These are phyloP conservation scores for Narcine bancroftii DNA, from an alignment of 2,113 vertebrate genomes.

Conservation along the genomic window DNA sequence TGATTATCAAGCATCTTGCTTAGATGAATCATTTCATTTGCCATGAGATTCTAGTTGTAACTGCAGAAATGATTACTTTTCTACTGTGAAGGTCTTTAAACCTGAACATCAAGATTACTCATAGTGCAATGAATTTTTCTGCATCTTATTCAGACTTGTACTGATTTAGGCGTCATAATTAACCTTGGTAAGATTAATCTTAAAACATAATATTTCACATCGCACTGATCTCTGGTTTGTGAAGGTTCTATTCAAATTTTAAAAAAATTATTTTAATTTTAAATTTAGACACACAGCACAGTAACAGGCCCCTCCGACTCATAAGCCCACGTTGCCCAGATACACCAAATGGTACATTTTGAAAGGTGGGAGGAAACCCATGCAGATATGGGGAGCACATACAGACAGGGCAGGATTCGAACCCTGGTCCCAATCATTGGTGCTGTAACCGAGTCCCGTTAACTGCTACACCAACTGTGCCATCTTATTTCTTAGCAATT, in stretches of 20 bases:
- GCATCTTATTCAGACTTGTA: conserved; percentile 19
- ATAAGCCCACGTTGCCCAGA: too few relatives aligned
- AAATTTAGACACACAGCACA: too few relatives aligned
- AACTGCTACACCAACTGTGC: too few relatives aligned
- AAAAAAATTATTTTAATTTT: too few relatives aligned
- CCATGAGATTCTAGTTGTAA: neutral
- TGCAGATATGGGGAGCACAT: too few relatives aligned
- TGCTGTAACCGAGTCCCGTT: too few relatives aligned
- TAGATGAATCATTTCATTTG: neutral
- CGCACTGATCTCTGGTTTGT: neutral
- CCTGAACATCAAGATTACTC: conserved; percentile 5
- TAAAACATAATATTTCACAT: conserved; percentile 9
- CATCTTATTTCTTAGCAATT: neutral
- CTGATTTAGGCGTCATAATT: neutral
- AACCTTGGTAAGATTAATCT: conserved; percentile 30
- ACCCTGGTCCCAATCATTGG: too few relatives aligned
- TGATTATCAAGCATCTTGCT: neutral
- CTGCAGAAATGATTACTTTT: neutral
- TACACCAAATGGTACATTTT: too few relatives aligned
- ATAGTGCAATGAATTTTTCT: neutral
- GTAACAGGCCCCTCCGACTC: too few relatives aligned
- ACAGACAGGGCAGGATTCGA: too few relatives aligned
- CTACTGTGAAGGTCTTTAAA: neutral
- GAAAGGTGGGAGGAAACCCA: too few relatives aligned
- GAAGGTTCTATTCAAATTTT: neutral